These are phyloP conservation scores for Amyelois transitella DNA, from an alignment of 1,140 invertebrate genomes.

Conservation along the genomic window DNA sequence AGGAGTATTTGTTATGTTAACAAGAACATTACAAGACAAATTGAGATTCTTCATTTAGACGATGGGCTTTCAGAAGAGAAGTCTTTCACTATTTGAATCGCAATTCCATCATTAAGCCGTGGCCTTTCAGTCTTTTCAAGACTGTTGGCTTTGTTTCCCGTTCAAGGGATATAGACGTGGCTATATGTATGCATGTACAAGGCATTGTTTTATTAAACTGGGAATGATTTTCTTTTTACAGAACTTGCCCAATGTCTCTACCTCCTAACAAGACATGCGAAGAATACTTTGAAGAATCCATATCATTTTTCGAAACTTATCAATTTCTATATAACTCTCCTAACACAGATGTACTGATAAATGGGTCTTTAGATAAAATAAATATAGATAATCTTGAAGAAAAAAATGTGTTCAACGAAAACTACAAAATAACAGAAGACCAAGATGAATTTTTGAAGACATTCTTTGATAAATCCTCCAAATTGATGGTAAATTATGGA, in stretches of 20 bases:
- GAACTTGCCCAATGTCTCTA: slow-evolving; percentile 30
- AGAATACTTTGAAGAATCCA: slow-evolving; percentile 75
- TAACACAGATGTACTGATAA: slow-evolving; percentile 79
- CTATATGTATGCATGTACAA: no score
- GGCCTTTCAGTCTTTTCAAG: no score
- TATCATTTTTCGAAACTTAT: slow-evolving; percentile 76
- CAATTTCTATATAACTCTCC: slow-evolving; percentile 80
- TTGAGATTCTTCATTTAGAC: no score
- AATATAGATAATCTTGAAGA: slow-evolving; percentile 20
- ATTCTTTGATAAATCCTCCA: slow-evolving; percentile 26
- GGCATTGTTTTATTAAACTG: no score
- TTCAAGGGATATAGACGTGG: no score
- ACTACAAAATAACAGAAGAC: slow-evolving; percentile 28
- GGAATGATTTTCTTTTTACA: no score
- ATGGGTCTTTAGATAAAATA: slow-evolving; percentile 74
- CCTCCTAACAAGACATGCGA: slow-evolving; percentile 22
- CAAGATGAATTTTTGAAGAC: slow-evolving; percentile 26
- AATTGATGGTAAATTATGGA: neutral
- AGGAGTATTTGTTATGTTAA: no score
- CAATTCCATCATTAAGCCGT: no score
- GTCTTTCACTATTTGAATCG: no score
- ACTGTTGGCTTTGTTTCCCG: no score
- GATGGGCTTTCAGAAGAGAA: no score
- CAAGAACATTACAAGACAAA: no score
- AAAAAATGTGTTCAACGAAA: slow-evolving; percentile 24